Evolutionary conservation across 2,113 vertebrate species (phyloP).

Genomic region (Taxidea taxus): DNA sequence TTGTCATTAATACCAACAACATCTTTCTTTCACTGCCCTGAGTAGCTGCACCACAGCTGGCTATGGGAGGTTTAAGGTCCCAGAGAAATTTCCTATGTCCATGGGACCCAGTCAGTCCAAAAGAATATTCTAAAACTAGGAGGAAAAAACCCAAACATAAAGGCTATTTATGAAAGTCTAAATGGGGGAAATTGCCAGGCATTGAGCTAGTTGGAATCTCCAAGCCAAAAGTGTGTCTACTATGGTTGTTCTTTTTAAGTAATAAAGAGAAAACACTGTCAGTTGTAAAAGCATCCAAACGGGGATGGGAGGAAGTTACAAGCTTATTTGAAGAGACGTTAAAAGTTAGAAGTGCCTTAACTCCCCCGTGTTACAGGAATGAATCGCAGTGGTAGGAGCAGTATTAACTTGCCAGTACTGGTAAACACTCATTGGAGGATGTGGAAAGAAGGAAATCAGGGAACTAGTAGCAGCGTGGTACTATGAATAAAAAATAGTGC

Average conservation of each 20-base stretch:
- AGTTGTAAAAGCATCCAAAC: background rate
- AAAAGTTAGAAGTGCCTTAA: background rate
- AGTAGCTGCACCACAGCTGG: background rate
- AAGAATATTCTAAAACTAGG: background rate
- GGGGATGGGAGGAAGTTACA: background rate
- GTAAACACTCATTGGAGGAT: background rate
- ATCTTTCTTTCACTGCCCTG: background rate
- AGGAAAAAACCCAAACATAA: background rate
- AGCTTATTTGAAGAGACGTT: constrained; percentile 38
- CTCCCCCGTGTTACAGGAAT: background rate
- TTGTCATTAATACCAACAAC: background rate
- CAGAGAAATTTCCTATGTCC: background rate
- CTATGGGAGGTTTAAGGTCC: background rate
- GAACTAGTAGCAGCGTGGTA: background rate
- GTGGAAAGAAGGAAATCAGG: background rate
- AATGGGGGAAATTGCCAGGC: background rate
- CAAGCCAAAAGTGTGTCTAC: background rate
- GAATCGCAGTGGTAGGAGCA: background rate
- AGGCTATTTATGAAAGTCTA: background rate
- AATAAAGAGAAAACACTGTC: constrained; percentile 29
- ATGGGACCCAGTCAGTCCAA: background rate
- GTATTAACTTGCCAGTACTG: background rate
- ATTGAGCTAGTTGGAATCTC: background rate
- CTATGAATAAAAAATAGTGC: background rate
- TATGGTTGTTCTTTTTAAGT: background rate